Base-by-base conservation (phyloP, 2,888 invertebrate species). In the Busseola fusca region DNA sequence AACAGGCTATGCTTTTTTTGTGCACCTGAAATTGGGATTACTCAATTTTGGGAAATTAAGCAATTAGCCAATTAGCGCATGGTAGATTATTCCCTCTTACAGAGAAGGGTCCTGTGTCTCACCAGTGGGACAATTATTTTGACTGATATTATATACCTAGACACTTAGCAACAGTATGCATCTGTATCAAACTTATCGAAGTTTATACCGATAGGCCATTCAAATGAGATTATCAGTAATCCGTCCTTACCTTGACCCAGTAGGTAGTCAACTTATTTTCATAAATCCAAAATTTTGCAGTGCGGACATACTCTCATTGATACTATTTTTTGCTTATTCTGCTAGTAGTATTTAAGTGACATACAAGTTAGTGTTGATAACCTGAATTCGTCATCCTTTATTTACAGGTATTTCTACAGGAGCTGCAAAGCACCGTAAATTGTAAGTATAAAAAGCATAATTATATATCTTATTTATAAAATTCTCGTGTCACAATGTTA, bases 381-480 rank as follows among this genome's bases (percentile, higher is more conserved):
- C n/a, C 60, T 72, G 14, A 72, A 37, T 54, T 45, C 34, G 10
- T 45, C 27, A 45, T 40, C 42, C 69, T 78, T 80, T 87, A 88
- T 78, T 93, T 92, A 37, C 91, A 93, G 93, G 86, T 83, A 85
- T 86, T 78, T 79, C 80, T 64, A 82, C 57, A 78, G 80, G 83
- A 81, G 80, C 84, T 74, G 77, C 81, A 77, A 82, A 87, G 84
- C 87, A 82, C 87, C 84, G 82, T 82, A 91, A 93, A 90, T 90
- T 93, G 94, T 94, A 88, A 94, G 94, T 94, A 89, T 56, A 42
- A 48, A 37, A 74, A 7, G 5, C 30, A 40, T 27, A 50, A 59
- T 62, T 74, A 57, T 67, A 45, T 16, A 50, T n/a, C n/a, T n/a
- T n/a, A n/a, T n/a, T n/a, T n/a, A n/a, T n/a, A n/a, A n/a, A n/a